phyloP scores from a whole-genome alignment of 2,113 vertebrate species.

The Lontra canadensis region DNA sequence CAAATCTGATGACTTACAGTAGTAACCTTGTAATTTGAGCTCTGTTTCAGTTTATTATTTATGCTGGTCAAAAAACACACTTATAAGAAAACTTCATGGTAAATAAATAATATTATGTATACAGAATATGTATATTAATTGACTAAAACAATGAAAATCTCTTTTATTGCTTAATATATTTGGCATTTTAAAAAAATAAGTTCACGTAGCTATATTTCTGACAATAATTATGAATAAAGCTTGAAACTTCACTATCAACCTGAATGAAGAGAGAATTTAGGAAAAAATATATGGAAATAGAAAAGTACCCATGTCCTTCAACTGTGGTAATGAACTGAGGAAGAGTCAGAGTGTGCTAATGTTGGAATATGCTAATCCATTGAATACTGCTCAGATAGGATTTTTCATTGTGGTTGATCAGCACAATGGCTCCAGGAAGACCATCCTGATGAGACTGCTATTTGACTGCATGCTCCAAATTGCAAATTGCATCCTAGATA shows the following conservation, averaged over 20 bases:
- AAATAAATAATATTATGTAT: not conserved
- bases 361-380: conserved; percentile 54
- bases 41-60: not conserved
- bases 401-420: conserved; percentile 56
- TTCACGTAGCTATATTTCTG: not conserved
- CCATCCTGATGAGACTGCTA: conserved; percentile 61
- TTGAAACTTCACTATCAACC: conserved; percentile 4
- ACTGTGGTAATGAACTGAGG: not conserved
- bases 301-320: conserved; percentile 48
- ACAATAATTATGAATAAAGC: not conserved
- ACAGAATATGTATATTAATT: not conserved
- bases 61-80: not conserved
- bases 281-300: not conserved
- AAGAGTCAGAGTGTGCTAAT: conserved; percentile 13
- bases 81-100: not conserved
- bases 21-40: not conserved
- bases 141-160: not conserved
- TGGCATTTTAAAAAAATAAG: not conserved
- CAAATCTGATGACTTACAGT: not conserved
- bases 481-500: conserved; percentile 58
- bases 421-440: conserved; percentile 63
- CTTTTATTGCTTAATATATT: not conserved
- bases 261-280: conserved; percentile 15
- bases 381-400: conserved; percentile 4
- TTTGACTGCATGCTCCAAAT: conserved; percentile 56